Base-by-base conservation (phyloP, 2,888 invertebrate species). In the Pogonocherus hispidulus region DNA sequence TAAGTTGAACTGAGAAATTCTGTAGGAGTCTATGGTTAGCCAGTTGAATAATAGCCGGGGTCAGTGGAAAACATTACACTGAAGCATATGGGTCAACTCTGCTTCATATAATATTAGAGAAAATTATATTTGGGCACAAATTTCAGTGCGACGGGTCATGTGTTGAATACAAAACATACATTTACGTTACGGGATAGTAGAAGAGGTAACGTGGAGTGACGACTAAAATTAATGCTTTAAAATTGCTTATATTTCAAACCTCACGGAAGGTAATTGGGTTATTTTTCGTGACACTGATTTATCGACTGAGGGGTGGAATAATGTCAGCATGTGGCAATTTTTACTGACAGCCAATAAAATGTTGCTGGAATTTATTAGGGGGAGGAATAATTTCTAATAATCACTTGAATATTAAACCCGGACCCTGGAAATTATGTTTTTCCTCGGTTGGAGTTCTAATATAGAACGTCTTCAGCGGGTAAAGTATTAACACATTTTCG, bases 61-160 rank as follows among this genome's bases (percentile, higher is more conserved):
- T 65, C 62, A 65, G 60, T 70, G 35, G 18, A 46, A 63, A 56
- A 49, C 49, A 35, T 51, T 55, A 44, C 62, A 37, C 18, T 59
- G 20, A 27, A 47, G 52, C 52, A 47, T 52, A 47, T 51, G 64
- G 67, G 67, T 66, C 67, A 66, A 63, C 62, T 71, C 47, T 49
- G 20, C 67, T 51, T 67, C 66, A 68, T 71, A 66, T 63, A 27
- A 55, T 54, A 71, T 66, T 67, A 60, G 67, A 66, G 67, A 67
- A 71, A 67, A 71, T 71, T 71, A 68, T 71, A 66, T 71, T 71
- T 51, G 56, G 47, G 44, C 63, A 54, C 51, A 52, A 63, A 63
- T 63, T 63, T 54, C 46, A 27, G 54, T 55, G 27, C 44, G 63
- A 54, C 54, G 54, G 46, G 44, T 54, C 46, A 54, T 32, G 55